A percentile compares a stretch with the other conserved stretches of the same genome.
These are phyloP conservation scores for Lepidotrigona ventralis DNA, from an alignment of 1,140 invertebrate species.

Conservation along the genomic window DNA sequence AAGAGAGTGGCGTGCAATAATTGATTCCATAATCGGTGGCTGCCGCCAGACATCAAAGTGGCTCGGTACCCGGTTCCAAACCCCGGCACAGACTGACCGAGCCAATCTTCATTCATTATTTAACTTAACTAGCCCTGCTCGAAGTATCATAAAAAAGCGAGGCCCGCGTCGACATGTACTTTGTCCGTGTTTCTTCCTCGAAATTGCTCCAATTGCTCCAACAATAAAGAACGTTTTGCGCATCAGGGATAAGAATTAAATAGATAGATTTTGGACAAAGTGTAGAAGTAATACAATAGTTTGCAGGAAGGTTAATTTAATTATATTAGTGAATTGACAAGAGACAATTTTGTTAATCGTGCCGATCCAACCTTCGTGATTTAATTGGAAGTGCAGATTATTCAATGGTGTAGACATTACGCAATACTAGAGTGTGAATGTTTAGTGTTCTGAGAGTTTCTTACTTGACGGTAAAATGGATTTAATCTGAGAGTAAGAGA, in stretches of 20 bases:
- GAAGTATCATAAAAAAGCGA: conserved; percentile 54
- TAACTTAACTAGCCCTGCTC: conserved; percentile 55
- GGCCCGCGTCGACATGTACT: conserved; percentile 21
- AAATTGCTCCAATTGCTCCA: neutral
- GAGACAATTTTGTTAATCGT: neutral
- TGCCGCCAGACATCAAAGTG: conserved; percentile 68
- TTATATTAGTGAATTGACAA: neutral
- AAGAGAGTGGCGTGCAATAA: conserved; percentile 64
- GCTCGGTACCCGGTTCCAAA: conserved; percentile 38
- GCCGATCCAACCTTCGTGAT: too few species aligned
- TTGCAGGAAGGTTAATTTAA: neutral
- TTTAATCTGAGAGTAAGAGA: too few species aligned
- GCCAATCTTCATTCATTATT: conserved; percentile 65
- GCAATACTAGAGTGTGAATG: too few species aligned
- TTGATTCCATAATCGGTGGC: conserved; percentile 70
- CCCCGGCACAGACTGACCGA: conserved; percentile 29
- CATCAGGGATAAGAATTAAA: neutral
- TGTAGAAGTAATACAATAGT: neutral
- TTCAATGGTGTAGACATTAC: too few species aligned
- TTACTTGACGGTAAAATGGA: too few species aligned
- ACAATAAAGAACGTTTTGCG: neutral
- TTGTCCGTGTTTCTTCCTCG: neutral
- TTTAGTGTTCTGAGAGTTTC: too few species aligned
- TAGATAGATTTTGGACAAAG: neutral
- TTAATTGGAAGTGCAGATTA: too few species aligned